Evolutionary conservation across 2,797 vertebrate species (phyloP).

Genomic region (Pantherophis vulpinus): DNA sequence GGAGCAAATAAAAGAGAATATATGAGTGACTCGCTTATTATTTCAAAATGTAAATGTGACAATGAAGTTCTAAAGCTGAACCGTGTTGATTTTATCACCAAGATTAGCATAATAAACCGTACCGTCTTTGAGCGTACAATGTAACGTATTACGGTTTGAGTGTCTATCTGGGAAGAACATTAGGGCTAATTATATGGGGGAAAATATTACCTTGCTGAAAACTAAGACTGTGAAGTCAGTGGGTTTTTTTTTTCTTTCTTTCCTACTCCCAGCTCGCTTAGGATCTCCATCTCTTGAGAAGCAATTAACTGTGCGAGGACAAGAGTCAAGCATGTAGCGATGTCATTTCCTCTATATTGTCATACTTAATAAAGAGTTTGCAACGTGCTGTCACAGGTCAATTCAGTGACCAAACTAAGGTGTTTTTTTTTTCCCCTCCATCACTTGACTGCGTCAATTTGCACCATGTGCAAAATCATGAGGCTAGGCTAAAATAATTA

Average conservation of each 20-base stretch:
- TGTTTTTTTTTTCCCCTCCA: slow-evolving; percentile 24
- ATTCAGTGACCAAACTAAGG: slow-evolving; percentile 63
- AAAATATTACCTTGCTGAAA: slow-evolving; percentile 61
- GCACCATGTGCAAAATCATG: slow-evolving; percentile 8
- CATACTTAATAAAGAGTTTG: slow-evolving; percentile 70
- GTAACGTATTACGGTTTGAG: slow-evolving; percentile 59
- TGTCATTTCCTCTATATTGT: slow-evolving; percentile 60
- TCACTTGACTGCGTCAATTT: slow-evolving; percentile 46
- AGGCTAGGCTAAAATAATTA: background rate
- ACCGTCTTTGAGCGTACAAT: slow-evolving; percentile 47
- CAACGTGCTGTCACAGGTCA: slow-evolving; percentile 56
- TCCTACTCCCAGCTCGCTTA: slow-evolving; percentile 43
- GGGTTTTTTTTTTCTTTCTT: slow-evolving; percentile 43
- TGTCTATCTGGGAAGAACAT: slow-evolving; percentile 60
- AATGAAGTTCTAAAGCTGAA: slow-evolving; percentile 46
- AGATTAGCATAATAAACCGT: slow-evolving; percentile 42
- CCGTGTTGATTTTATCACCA: slow-evolving; percentile 39
- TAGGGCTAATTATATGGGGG: slow-evolving; percentile 63
- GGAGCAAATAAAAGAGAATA: background rate
- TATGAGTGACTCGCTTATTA: background rate
- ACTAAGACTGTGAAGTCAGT: slow-evolving; percentile 62
- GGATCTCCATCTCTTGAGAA: slow-evolving; percentile 60
- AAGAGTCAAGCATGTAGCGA: slow-evolving; percentile 58
- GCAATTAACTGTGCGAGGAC: slow-evolving; percentile 68
- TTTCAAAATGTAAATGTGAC: slow-evolving; percentile 40